Percentiles rank a stretch among this genome's conserved stretches.
Evolutionary conservation across 2,888 invertebrate genomes (phyloP).

Genomic region (Neocrepidodera transversa): DNA sequence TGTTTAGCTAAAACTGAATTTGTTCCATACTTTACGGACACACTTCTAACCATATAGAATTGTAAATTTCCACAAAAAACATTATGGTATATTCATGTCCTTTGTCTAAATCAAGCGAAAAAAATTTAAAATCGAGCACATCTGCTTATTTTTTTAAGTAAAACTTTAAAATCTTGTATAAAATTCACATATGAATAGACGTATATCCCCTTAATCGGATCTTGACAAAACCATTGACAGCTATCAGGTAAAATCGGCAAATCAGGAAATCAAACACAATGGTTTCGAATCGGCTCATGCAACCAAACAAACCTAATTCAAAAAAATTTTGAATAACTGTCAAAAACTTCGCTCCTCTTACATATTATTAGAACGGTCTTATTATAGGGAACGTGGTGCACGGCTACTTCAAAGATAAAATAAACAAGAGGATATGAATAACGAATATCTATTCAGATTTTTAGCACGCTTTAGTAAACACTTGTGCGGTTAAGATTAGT

Average conservation of each 20-base stretch:
- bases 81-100: too few species aligned
- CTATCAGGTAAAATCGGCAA: constrained; percentile 38
- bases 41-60: too few species aligned
- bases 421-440: constrained; percentile 11
- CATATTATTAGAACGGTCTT: constrained; percentile 23
- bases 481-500: too few species aligned
- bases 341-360: constrained; percentile 34
- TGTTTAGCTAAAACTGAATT: too few species aligned
- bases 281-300: constrained; percentile 20
- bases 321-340: constrained; percentile 37
- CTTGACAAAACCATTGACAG: constrained; percentile 39
- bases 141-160: constrained; percentile 6
- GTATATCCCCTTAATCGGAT: constrained; percentile 39
- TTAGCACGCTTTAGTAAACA: constrained; percentile 1
- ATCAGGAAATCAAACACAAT: constrained; percentile 38
- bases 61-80: too few species aligned
- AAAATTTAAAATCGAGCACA: not conserved
- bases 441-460: not conserved
- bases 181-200: constrained; percentile 36
- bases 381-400: constrained; percentile 12
- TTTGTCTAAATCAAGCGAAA: too few species aligned
- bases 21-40: too few species aligned
- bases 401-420: constrained; percentile 30
- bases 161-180: constrained; percentile 25
- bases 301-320: too few species aligned